Evolutionary conservation across 2,888 invertebrate genomes (phyloP), one percentile per base, ranked within the genome.

Genomic region (Zhuqinia jingwanae): DNA sequence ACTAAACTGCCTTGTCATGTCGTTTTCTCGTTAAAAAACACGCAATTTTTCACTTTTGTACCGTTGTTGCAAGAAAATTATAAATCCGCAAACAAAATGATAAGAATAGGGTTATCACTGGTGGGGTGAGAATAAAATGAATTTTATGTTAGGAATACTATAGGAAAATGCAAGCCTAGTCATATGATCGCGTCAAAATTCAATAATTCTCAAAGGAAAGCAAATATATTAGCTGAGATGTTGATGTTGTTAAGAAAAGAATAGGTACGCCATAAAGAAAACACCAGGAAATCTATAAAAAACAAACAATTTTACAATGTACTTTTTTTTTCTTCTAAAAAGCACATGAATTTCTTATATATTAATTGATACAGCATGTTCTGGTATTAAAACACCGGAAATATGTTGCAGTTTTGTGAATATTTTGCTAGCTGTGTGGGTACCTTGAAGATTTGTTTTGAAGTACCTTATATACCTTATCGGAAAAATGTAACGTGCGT

Each of bases 121-220:
- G n/a, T 22, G 25, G 25, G 8, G 20, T 58, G 22, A 11, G 25
- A 22, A 22, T n/a, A 11, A 13, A 11, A 50, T 50, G 3, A 50
- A 50, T 50, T n/a, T n/a, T n/a, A n/a, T n/a, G n/a, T n/a, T n/a
- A n/a, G n/a, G 50, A 77, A 60, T 58, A 53, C 42, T 25, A 20
- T 50, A 45, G 15, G n/a, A 30, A 82, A 75, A 82, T 63, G 82
- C 63, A 75, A 82, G 60, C 82, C 82, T 82, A 82, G 82, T 82
- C 82, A 82, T 56, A 80, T n/a, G n/a, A 68, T 80, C 80, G 80
- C 70, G 70, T 42, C 15, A 45, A n/a, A 65, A 36, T 3, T 36
- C 3, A 36, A 36, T 36, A 36, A n/a, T n/a, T n/a, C n/a, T n/a
- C n/a, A n/a, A n/a, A n/a, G n/a, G n/a, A n/a, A n/a, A n/a, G n/a